Evolutionary conservation across 2,888 invertebrate genomes (phyloP).

Genomic region (Nebria salina): DNA sequence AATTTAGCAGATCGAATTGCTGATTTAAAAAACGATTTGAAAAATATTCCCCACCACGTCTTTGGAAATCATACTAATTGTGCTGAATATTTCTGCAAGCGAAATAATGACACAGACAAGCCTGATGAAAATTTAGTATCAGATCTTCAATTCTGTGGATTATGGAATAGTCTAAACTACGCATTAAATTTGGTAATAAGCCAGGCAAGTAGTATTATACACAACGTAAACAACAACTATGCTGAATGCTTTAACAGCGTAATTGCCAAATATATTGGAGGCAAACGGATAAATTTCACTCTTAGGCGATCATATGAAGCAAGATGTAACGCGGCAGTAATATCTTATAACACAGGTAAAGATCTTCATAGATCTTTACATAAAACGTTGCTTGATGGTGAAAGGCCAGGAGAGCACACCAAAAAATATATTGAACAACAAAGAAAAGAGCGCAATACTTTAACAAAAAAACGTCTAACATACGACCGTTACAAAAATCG

Average conservation of each 20-base stretch:
- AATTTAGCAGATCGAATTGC: neutral
- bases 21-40: neutral
- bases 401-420: neutral
- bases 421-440: slow-evolving; percentile 5
- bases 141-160: too few relatives aligned
- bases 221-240: slow-evolving; percentile 34
- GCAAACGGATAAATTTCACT: slow-evolving; percentile 22
- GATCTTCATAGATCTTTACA: neutral
- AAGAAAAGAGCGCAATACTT: too few relatives aligned
- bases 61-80: neutral
- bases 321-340: slow-evolving; percentile 26
- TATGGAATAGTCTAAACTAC: too few relatives aligned
- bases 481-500: too few relatives aligned
- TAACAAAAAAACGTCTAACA: too few relatives aligned
- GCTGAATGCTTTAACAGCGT: slow-evolving; percentile 35
- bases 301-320: slow-evolving; percentile 16
- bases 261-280: slow-evolving; percentile 37
- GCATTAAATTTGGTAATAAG: neutral
- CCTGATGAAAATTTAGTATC: too few relatives aligned
- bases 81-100: too few relatives aligned
- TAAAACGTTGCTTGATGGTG: slow-evolving; percentile 19
- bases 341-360: slow-evolving; percentile 19
- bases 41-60: neutral
- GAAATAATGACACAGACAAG: too few relatives aligned
- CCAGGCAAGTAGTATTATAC: slow-evolving; percentile 29